Percentiles rank a stretch among this genome's conserved stretches.
These are phyloP conservation scores for Hoplostethus mediterraneus DNA, from an alignment of 2,797 vertebrate species.

Conservation along the genomic window DNA sequence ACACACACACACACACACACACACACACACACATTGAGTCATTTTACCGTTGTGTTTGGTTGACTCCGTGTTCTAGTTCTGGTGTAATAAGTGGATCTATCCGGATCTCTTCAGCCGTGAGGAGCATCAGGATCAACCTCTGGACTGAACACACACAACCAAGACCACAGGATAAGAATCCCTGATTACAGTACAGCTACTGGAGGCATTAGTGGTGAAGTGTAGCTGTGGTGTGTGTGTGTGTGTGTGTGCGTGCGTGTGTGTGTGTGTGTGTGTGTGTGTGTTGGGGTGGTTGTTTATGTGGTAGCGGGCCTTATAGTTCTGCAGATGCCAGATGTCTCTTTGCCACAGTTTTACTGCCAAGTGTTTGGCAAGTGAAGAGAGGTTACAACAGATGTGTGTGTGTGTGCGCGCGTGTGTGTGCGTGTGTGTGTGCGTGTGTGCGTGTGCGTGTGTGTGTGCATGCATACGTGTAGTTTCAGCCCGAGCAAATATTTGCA, in stretches of 20 bases:
- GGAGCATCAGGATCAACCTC: conserved; percentile 35
- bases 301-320: conserved; percentile 44
- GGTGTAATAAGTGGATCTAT: neutral
- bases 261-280: conserved; percentile 30
- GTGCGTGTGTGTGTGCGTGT: conserved; percentile 54
- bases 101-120: conserved; percentile 36
- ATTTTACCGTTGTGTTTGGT: neutral
- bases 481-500: conserved; percentile 41
- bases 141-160: conserved; percentile 10
- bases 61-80: too few relatives aligned
- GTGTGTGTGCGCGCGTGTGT: conserved; percentile 59
- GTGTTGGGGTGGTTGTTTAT: conserved; percentile 31
- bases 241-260: conserved; percentile 9
- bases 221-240: neutral
- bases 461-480: neutral
- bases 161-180: neutral
- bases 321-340: conserved; percentile 62
- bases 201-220: neutral
- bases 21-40: neutral
- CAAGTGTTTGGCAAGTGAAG: conserved; percentile 63
- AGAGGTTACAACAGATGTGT: conserved; percentile 62
- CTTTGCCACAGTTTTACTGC: conserved; percentile 66
- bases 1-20: conserved; percentile 9
- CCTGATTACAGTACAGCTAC: neutral
- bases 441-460: conserved; percentile 11